A percentile compares a stretch with the other conserved stretches of the same genome.
Evolutionary conservation across 2,888 invertebrate genomes (phyloP).

Genomic region (Orthonevra nobilis): DNA sequence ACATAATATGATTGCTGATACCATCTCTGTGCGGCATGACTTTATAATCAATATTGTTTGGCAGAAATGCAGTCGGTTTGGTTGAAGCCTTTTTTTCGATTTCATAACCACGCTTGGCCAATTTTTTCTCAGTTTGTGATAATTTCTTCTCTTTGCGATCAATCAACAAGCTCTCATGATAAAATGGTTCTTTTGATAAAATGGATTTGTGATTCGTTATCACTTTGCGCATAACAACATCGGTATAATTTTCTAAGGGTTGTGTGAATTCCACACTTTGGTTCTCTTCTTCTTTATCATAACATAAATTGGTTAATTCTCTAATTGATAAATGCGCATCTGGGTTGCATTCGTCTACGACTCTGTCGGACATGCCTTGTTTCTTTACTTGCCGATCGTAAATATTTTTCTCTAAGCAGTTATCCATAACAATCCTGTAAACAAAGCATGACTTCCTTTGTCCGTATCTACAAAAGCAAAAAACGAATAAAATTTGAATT

Average conservation of each 20-base stretch:
- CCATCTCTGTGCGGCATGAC: conserved; percentile 38
- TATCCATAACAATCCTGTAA: conserved; percentile 97
- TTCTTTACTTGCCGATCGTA: conserved; percentile 99
- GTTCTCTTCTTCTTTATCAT: conserved; percentile 93
- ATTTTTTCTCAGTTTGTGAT: conserved; percentile 94
- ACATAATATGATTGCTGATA: conserved; percentile 17
- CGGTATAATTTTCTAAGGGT: conserved; percentile 82
- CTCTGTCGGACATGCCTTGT: conserved; percentile 98
- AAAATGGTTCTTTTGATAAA: conserved; percentile 93
- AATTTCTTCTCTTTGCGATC: conserved; percentile 97
- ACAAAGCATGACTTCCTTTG: conserved; percentile 97
- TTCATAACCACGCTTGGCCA: conserved; percentile 95
- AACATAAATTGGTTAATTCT: conserved; percentile 93
- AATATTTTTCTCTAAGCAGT: conserved; percentile 97
- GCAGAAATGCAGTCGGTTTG: conserved; percentile 78
- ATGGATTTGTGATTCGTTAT: conserved; percentile 84
- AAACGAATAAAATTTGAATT: too few species aligned
- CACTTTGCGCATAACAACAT: conserved; percentile 89
- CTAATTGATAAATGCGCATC: conserved; percentile 95
- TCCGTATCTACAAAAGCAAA: conserved; percentile 91
- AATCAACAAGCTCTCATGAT: conserved; percentile 95
- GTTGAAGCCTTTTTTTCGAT: conserved; percentile 93
- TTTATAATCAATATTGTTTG: conserved; percentile 34
- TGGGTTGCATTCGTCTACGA: conserved; percentile 98
- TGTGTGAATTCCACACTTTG: conserved; percentile 87